Evolutionary conservation across 2,797 vertebrate genomes (phyloP), one percentile per base, ranked within the genome.

Genomic region (Phataginus tetradactyla): DNA sequence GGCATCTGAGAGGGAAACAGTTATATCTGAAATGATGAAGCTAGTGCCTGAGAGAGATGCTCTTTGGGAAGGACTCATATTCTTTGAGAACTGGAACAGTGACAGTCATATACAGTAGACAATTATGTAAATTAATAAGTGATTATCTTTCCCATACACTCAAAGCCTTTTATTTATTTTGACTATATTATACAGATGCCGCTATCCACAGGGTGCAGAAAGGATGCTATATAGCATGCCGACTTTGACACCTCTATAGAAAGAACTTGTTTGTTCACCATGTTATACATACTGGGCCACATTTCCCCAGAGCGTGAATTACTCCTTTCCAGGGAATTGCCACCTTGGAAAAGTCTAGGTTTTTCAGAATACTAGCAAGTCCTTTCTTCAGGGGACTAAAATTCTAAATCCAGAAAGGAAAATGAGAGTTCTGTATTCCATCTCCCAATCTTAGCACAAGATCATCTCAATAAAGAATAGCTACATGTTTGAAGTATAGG

Each of bases 111-210:
- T 45, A 83, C 23, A 68, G 29, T 42, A 34, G 0, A 86, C 1
- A 92, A 74, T 49, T 45, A 13, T 3, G 0, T 14, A 91, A 37
- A 95, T 3, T 17, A 1, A 27, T 39, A 57, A 3, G 17, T 74
- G 90, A 72, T 61, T 6, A 74, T 77, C 45, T 77, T 80, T 89
- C 20, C 45, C 23, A 49, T 78, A 23, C 3, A 51, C 74, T 34
- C 23, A 55, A 95, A 78, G 23, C 7, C 21, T 45, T 92, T 92
- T 93, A 53, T 75, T 89, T 93, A 86, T 87, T 95, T 86, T 91
- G 86, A 89, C 79, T 91, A 14, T 32, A 59, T 68, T 91, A 21
- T 94, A 42, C 42, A 80, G 23, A 90, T 96, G 79, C 49, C 89
- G 27, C 32, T 86, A 32, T 86, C 89, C 34, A 8, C 53, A 61